Conservation (phyloP, 2,797 vertebrate species). For the Pangasius macronema region DNA sequence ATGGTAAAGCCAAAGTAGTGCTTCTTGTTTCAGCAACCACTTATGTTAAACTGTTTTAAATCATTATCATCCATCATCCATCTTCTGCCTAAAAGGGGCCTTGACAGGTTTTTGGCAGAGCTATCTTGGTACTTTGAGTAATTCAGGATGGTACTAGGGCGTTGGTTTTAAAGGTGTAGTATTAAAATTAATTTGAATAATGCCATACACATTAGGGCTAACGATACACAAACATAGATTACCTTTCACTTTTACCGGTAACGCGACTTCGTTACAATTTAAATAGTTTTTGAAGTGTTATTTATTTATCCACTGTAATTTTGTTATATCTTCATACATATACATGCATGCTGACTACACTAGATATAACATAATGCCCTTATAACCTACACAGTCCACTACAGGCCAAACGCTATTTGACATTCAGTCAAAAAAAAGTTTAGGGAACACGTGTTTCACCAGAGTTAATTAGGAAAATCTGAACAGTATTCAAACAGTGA, state of each 20-base stretch:
- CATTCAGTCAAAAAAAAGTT: background rate
- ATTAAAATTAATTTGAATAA: background rate
- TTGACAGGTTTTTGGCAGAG: conserved; percentile 21
- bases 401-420: background rate
- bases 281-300: no score
- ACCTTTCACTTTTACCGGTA: no score
- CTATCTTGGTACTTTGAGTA: background rate
- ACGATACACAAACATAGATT: no score
- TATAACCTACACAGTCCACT: no score
- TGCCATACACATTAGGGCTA: no score
- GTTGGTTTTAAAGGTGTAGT: background rate
- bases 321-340: background rate
- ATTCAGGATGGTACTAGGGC: background rate
- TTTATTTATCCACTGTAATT: background rate
- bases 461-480: background rate
- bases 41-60: conserved; percentile 11
- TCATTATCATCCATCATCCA: conserved; percentile 21
- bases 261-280: no score
- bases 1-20: background rate
- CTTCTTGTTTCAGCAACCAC: background rate
- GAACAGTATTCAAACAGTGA: background rate
- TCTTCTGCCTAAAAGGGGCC: background rate
- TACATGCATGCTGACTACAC: background rate
- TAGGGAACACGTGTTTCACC: background rate
- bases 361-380: background rate